A percentile compares a stretch with the other conserved stretches of the same genome.
Evolutionary conservation across 1,140 invertebrate species (phyloP).

Genomic region (Drosophila burlai): DNA sequence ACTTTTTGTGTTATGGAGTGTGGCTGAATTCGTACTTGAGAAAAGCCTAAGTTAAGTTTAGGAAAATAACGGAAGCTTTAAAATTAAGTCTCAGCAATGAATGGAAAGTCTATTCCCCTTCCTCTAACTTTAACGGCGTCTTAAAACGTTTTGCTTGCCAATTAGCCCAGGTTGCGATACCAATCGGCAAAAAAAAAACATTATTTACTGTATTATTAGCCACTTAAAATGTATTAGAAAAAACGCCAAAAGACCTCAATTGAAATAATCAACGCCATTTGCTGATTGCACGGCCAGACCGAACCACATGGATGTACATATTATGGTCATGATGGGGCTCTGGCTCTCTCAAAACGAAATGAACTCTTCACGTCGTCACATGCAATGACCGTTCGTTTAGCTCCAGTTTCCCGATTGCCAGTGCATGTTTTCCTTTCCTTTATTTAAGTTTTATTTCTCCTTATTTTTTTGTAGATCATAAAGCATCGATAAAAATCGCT

Average conservation of each 20-base stretch:
- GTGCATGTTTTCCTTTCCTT: constrained; percentile 29
- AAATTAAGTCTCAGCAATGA: neutral
- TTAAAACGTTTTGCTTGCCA: neutral
- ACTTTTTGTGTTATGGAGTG: neutral
- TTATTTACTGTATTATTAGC: constrained; percentile 44
- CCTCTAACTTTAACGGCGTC: no score
- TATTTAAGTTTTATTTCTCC: constrained; percentile 26
- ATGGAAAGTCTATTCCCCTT: neutral
- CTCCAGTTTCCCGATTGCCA: constrained; percentile 38
- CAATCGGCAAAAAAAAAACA: neutral
- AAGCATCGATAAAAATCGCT: constrained; percentile 75
- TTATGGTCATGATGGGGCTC: constrained; percentile 2
- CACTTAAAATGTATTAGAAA: constrained; percentile 61
- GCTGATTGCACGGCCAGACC: constrained; percentile 45
- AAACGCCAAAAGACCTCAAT: constrained; percentile 64
- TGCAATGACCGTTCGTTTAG: constrained; percentile 70
- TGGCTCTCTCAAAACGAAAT: constrained; percentile 18
- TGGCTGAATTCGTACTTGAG: neutral
- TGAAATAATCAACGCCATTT: constrained; percentile 78
- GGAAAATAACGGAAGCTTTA: neutral
- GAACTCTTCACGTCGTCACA: constrained; percentile 41
- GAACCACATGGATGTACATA: neutral
- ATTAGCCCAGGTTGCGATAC: constrained; percentile 5
- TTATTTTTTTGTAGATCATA: constrained; percentile 59
- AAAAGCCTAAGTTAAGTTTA: accelerated